Conservation (phyloP, 2,888 invertebrate genomes). For the Actias luna region DNA sequence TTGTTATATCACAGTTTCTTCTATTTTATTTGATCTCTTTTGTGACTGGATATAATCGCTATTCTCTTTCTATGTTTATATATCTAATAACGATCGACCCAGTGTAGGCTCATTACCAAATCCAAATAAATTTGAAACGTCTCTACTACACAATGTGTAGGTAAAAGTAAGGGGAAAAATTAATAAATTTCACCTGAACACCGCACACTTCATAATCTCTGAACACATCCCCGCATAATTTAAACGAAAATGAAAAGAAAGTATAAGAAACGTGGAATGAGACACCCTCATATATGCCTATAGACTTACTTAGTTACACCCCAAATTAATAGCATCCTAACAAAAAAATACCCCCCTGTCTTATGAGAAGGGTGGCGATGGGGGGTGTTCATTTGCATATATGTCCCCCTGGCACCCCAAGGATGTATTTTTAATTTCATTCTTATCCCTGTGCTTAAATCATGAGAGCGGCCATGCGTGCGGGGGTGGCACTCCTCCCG, state of each 20-base stretch:
- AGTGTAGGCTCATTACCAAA: not conserved
- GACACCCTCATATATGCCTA: constrained; percentile 56
- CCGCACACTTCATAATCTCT: constrained; percentile 68
- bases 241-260: constrained; percentile 61
- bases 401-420: constrained; percentile 80
- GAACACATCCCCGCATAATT: constrained; percentile 67
- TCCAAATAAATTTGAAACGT: not conserved
- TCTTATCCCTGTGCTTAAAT: constrained; percentile 82
- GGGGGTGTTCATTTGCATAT: constrained; percentile 78
- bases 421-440: constrained; percentile 83
- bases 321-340: constrained; percentile 82
- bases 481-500: constrained; percentile 53
- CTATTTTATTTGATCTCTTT: no score
- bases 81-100: not conserved
- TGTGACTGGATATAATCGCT: no score
- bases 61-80: no score
- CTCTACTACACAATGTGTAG: not conserved
- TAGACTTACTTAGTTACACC: constrained; percentile 74
- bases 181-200: constrained; percentile 64
- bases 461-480: constrained; percentile 82
- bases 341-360: constrained; percentile 77
- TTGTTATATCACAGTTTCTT: no score
- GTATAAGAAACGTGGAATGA: constrained; percentile 47
- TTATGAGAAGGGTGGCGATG: constrained; percentile 55
- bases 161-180: constrained; percentile 27